phyloP scores from a whole-genome alignment of 2,113 vertebrate species.

The Strigops habroptila region DNA sequence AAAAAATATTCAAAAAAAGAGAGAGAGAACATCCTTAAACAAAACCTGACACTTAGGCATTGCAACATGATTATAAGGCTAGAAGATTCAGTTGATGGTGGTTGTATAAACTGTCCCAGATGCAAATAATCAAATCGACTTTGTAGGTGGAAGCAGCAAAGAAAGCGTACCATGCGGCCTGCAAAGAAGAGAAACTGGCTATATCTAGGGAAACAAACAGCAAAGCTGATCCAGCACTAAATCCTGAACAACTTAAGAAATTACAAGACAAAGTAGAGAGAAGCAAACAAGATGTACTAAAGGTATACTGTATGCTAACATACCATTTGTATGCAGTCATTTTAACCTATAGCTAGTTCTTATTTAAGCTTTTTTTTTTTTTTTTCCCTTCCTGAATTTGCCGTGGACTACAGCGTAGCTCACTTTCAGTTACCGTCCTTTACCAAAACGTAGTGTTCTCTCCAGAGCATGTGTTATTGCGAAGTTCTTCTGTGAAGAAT shows the following conservation, averaged over 20 bases:
- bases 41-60: neutral
- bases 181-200: conserved; percentile 95
- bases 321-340: neutral
- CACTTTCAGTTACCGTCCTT: neutral
- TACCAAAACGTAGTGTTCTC: neutral
- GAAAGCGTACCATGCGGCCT: conserved; percentile 90
- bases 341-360: neutral
- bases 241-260: conserved; percentile 92
- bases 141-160: conserved; percentile 88
- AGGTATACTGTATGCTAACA: conserved; percentile 71
- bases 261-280: conserved; percentile 98
- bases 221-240: conserved; percentile 89
- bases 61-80: neutral
- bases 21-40: neutral
- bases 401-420: too few relatives aligned
- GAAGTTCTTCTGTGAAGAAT: neutral
- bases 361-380: neutral
- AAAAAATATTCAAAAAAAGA: neutral
- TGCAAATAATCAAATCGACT: neutral
- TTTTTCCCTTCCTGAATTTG: neutral
- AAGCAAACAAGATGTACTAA: conserved; percentile 92
- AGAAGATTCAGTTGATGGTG: neutral
- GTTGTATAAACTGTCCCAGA: neutral
- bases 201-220: conserved; percentile 88
- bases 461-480: neutral